Percentiles rank a stretch among this genome's conserved stretches.
These are phyloP conservation scores for Otus scops DNA, from an alignment of 2,797 vertebrate species.

Conservation along the genomic window DNA sequence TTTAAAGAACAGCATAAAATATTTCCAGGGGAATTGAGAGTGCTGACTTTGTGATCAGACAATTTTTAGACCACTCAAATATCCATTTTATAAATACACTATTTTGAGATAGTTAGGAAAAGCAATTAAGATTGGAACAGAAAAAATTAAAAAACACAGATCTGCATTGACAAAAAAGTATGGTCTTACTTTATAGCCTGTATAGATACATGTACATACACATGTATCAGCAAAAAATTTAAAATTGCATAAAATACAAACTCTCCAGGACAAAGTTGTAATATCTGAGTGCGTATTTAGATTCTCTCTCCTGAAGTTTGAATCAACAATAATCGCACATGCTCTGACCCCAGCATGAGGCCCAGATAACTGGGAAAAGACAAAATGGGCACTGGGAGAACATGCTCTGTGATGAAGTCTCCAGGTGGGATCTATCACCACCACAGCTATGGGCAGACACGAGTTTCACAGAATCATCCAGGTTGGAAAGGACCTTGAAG, in stretches of 20 bases:
- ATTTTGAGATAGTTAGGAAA: not conserved
- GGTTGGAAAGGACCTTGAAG: too few relatives aligned
- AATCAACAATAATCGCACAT: accelerated
- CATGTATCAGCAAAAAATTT: not conserved
- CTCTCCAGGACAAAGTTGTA: not conserved
- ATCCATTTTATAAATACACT: not conserved
- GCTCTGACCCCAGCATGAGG: not conserved
- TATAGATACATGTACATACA: too few relatives aligned
- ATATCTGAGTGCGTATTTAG: not conserved
- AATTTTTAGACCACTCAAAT: not conserved
- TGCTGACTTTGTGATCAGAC: not conserved
- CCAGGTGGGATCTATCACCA: not conserved
- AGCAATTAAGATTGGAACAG: not conserved
- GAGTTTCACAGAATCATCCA: too few relatives aligned
- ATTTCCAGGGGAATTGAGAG: not conserved
- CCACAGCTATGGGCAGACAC: not conserved
- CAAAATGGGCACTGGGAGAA: not conserved
- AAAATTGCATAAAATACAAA: not conserved
- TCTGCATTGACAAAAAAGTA: not conserved
- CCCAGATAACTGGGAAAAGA: not conserved
- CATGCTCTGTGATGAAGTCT: accelerated
- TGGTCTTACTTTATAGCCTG: not conserved
- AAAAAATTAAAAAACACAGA: not conserved
- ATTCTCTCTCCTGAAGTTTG: too few relatives aligned
- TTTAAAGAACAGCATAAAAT: not conserved